Conservation (phyloP, 2,113 vertebrate genomes). For the Bujurquina vittata region DNA sequence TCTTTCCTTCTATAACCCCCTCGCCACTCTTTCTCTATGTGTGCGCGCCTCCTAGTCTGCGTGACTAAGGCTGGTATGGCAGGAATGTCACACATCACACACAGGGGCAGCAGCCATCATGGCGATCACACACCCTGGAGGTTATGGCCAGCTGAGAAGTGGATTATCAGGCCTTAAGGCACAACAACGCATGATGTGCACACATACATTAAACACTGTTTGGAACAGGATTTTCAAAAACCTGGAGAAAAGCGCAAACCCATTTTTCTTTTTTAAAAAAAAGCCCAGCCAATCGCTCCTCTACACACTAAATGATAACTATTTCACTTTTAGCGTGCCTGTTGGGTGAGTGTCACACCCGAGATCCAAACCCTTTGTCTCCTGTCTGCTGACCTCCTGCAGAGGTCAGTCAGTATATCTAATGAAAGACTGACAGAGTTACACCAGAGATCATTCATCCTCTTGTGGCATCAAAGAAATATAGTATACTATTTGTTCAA, state of each 20-base stretch:
- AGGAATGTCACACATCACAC: conserved; percentile 73
- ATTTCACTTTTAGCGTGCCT: conserved; percentile 29
- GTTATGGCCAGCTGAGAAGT: conserved; percentile 72
- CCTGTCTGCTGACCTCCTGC: too few relatives aligned
- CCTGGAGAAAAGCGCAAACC: neutral
- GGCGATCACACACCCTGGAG: conserved; percentile 56
- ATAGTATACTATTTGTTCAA: neutral
- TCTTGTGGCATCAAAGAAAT: neutral
- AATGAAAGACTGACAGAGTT: conserved; percentile 43
- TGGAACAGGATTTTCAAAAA: neutral
- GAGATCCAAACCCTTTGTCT: conserved; percentile 25
- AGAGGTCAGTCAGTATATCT: conserved; percentile 17
- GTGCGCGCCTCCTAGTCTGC: conserved; percentile 28
- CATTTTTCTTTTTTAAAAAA: neutral
- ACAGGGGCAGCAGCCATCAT: conserved; percentile 44
- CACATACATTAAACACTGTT: neutral
- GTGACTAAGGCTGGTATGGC: conserved; percentile 71
- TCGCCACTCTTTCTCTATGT: neutral
- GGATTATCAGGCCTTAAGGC: conserved; percentile 68
- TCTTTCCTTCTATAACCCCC: neutral
- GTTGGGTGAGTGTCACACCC: conserved; percentile 24
- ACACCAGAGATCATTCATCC: conserved; percentile 16
- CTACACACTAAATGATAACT: conserved; percentile 27
- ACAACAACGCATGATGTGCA: conserved; percentile 7
- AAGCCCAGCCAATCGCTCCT: neutral